Evolutionary conservation across 1,140 invertebrate genomes (phyloP).

Genomic region (Nymphalis io): DNA sequence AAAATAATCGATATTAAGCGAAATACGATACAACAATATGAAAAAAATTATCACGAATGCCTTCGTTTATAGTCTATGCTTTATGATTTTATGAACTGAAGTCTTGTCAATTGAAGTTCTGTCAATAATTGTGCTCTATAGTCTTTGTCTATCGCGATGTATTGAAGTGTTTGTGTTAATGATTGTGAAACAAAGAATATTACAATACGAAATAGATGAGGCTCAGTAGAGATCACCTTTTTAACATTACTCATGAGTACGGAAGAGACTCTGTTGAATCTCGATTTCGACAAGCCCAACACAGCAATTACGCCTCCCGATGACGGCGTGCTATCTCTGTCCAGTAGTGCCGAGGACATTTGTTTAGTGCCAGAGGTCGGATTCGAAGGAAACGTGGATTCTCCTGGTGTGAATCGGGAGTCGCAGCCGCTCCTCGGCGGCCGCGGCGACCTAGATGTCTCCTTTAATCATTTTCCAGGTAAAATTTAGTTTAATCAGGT

Average conservation of each 20-base stretch:
- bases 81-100: slow-evolving; percentile 7
- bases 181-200: slow-evolving; percentile 77
- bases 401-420: slow-evolving; percentile 89
- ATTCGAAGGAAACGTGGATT: slow-evolving; percentile 87
- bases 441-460: slow-evolving; percentile 88
- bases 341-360: slow-evolving; percentile 83
- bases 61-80: slow-evolving; percentile 21
- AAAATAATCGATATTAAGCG: too few species aligned
- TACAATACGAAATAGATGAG: slow-evolving; percentile 77
- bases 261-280: slow-evolving; percentile 81
- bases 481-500: slow-evolving; percentile 24
- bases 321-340: slow-evolving; percentile 80
- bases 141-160: slow-evolving; percentile 64
- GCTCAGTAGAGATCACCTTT: slow-evolving; percentile 67
- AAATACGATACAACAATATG: too few species aligned
- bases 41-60: too few species aligned
- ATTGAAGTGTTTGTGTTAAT: slow-evolving; percentile 78
- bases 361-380: slow-evolving; percentile 85
- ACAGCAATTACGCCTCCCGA: slow-evolving; percentile 69
- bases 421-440: slow-evolving; percentile 93
- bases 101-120: slow-evolving; percentile 37
- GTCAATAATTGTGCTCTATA: slow-evolving; percentile 51
- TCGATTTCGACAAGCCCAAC: slow-evolving; percentile 78
- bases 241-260: slow-evolving; percentile 81
- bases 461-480: slow-evolving; percentile 92